A percentile compares a stretch with the other conserved stretches of the same genome.
phyloP scores from a whole-genome alignment of 2,797 vertebrate species.

The Protonibea diacanthus region DNA sequence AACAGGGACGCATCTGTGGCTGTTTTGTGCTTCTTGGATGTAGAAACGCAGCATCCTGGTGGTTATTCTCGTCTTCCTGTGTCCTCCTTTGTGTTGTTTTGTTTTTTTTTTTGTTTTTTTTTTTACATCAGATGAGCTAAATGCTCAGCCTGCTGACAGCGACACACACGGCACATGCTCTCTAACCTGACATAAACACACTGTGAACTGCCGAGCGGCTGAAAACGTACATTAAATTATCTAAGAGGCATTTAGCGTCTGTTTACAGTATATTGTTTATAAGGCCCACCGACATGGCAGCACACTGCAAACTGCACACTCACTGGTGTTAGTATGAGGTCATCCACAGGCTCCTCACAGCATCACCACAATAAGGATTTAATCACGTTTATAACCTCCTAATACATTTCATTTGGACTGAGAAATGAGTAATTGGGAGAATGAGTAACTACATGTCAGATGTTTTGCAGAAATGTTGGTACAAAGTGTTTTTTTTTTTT shows the following conservation, averaged over 20 bases:
- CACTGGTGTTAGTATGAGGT: conserved; percentile 31
- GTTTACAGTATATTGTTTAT: background rate
- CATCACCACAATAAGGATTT: background rate
- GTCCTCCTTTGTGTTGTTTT: background rate
- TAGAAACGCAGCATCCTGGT: background rate
- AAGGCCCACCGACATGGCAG: background rate
- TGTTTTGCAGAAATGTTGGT: too few species aligned
- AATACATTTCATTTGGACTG: background rate
- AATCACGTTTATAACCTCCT: background rate
- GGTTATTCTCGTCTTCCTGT: background rate
- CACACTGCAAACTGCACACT: conserved; percentile 50
- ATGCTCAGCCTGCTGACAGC: conserved; percentile 18
- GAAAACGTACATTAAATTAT: background rate
- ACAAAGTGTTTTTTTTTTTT: too few species aligned
- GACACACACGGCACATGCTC: background rate
- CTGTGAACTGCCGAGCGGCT: background rate
- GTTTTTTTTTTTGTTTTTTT: too few species aligned
- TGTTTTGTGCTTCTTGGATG: background rate
- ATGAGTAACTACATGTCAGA: too few species aligned
- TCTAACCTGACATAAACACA: background rate
- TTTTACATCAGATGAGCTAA: conserved; percentile 27
- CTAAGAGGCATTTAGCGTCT: background rate
- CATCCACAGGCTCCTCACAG: background rate
- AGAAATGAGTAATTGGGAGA: too few species aligned
- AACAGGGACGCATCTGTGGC: background rate